Evolutionary conservation across 2,113 vertebrate species (phyloP).

Genomic region (Plectropomus leopardus): DNA sequence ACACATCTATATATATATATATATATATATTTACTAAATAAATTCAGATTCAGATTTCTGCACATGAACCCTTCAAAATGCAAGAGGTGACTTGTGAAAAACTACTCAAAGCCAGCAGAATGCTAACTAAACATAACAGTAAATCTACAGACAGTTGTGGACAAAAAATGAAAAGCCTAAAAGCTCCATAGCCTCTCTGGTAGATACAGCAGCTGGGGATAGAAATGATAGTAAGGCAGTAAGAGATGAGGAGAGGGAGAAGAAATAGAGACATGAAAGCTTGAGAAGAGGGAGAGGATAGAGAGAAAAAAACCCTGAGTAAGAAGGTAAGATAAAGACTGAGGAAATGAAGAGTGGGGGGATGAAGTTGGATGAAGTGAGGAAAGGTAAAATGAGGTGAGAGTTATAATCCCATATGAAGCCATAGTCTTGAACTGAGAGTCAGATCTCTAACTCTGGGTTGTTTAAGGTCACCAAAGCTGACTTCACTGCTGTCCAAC

Average conservation of each 20-base stretch:
- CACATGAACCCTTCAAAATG: neutral
- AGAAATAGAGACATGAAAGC: conserved; percentile 27
- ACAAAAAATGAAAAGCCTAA: neutral
- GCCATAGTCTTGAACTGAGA: neutral
- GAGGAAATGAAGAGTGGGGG: conserved; percentile 24
- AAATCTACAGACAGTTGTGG: conserved; percentile 10
- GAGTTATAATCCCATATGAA: neutral
- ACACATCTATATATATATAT: too few relatives aligned
- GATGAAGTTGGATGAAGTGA: conserved; percentile 6
- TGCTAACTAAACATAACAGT: conserved; percentile 11
- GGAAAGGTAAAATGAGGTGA: conserved; percentile 24
- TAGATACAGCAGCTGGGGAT: conserved; percentile 9
- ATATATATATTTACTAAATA: neutral
- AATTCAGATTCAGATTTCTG: neutral
- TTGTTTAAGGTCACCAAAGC: conserved; percentile 16
- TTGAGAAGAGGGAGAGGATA: conserved; percentile 6
- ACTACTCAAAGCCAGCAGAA: neutral
- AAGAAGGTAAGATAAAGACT: conserved; percentile 23
- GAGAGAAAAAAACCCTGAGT: conserved; percentile 5
- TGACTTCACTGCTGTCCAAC: neutral
- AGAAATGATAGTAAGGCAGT: conserved; percentile 2
- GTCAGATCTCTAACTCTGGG: neutral
- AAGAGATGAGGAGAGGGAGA: conserved; percentile 16
- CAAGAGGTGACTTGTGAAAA: neutral
- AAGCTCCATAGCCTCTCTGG: conserved; percentile 21